Base-by-base conservation (phyloP, 2,888 invertebrate species). In the Stegana nigrithorax region DNA sequence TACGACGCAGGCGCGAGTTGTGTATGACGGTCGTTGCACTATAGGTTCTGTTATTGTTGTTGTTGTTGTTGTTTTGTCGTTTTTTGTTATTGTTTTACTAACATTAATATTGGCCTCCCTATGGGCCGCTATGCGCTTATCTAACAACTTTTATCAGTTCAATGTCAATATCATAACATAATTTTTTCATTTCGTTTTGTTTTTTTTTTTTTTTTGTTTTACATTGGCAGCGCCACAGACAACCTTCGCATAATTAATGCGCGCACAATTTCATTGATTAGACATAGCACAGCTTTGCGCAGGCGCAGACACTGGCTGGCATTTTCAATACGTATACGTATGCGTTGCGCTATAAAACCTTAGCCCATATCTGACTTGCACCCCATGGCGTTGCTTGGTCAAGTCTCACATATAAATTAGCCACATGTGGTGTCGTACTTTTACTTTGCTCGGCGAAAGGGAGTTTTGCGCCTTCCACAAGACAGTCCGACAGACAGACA, bases 341-440 rank as follows among this genome's bases (percentile, higher is more conserved):
- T n/a, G 10, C 47, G 25, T 12, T 23, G 47, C 25, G n/a, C 12
- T 12, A 21, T 6, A n/a, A 23, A 14, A 51, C 8, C 45, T 45
- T 17, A 19, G 45, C 21, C 17, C 51, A 53, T 17, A 23, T 7
- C 47, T 12, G 47, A 21, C 7, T 10, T 23, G 44, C 58, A 23
- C 59, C 59, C 59, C 59, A 60, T 51, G 59, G 59, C 25, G 59
- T 42, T 39, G 32, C 29, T 21, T 55, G 53, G 21, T 12, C 42
- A 42, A 51, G 51, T 21, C 50, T 60, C 59, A 39, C 59, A 51
- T 60, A 60, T 60, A 60, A 60, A 60, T 60, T 60, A 60, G 26
- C 59, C 51, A 51, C 59, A 51, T 59, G 59, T 50, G 59, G 59
- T 25, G 53, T 39, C 12, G 32, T 27, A 36, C 53, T 55, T 55